Percentiles rank a stretch among this genome's conserved stretches.
These are phyloP conservation scores for Andrena praecox DNA, from an alignment of 2,888 invertebrate genomes.

Conservation along the genomic window DNA sequence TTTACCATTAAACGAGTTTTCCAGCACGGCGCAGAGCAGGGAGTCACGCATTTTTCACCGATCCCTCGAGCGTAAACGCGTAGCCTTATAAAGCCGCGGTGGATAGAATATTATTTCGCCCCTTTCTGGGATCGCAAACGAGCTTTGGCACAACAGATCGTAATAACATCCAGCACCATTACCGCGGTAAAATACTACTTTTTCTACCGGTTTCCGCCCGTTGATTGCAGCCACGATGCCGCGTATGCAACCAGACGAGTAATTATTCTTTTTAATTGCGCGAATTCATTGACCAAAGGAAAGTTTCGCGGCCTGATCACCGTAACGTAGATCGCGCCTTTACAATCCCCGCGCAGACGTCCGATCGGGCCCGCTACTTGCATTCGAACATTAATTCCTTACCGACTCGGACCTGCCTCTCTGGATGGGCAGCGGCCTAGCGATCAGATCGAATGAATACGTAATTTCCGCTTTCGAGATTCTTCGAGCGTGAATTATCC, in stretches of 20 bases:
- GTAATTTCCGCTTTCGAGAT: constrained; percentile 1
- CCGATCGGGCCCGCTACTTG: not conserved
- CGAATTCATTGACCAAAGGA: constrained; percentile 45
- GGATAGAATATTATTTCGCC: constrained; percentile 61
- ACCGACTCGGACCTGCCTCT: not conserved
- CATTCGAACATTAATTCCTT: not conserved
- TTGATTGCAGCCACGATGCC: constrained; percentile 50
- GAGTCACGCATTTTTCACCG: constrained; percentile 40
- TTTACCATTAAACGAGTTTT: constrained; percentile 54
- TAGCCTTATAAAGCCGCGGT: constrained; percentile 55
- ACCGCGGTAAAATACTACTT: constrained; percentile 53
- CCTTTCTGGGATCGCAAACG: constrained; percentile 53
- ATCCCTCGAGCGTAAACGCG: constrained; percentile 64
- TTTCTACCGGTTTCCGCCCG: constrained; percentile 62
- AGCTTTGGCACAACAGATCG: constrained; percentile 42
- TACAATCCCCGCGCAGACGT: not conserved
- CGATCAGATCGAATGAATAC: not conserved
- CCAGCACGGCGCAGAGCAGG: constrained; percentile 36
- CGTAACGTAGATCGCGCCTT: not conserved
- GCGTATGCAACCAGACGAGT: constrained; percentile 25
- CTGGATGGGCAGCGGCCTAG: too few species aligned
- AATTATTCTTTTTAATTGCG: constrained; percentile 45
- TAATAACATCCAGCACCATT: constrained; percentile 53
- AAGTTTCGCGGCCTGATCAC: constrained; percentile 19
- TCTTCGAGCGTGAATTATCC: constrained; percentile 43